Conservation (phyloP, 2,888 invertebrate species). For the Erebia ligea region DNA sequence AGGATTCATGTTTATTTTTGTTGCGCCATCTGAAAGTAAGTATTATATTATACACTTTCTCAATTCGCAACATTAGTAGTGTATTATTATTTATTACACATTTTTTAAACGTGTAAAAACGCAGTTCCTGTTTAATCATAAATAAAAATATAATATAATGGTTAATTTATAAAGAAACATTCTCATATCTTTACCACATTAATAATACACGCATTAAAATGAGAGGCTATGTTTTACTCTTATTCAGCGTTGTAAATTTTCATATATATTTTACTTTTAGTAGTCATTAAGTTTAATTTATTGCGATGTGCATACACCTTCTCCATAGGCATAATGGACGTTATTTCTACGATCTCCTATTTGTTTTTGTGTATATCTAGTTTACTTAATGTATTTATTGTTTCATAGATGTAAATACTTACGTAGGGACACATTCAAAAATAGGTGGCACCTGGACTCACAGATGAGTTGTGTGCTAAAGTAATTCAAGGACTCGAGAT, state of each 20-base stretch:
- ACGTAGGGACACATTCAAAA: too few relatives aligned
- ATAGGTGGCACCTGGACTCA: neutral
- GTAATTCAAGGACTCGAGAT: slow-evolving; percentile 13
- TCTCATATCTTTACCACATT: slow-evolving; percentile 22
- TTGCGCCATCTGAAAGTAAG: too few relatives aligned
- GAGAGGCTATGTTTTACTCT: slow-evolving; percentile 38
- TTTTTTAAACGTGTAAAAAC: too few relatives aligned
- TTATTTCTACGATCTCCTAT: slow-evolving; percentile 11
- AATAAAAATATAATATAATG: neutral
- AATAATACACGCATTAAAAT: slow-evolving; percentile 31
- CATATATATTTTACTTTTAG: slow-evolving; percentile 60
- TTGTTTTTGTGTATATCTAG: slow-evolving; percentile 8
- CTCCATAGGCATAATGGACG: slow-evolving; percentile 55
- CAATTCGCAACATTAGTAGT: too few relatives aligned
- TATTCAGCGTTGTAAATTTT: slow-evolving; percentile 52
- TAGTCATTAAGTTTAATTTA: slow-evolving; percentile 65
- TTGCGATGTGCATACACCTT: slow-evolving; percentile 48
- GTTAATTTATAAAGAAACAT: slow-evolving; percentile 8
- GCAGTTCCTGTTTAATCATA: neutral
- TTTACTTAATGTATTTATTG: slow-evolving; percentile 10
- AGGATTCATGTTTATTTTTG: too few relatives aligned
- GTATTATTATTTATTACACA: too few relatives aligned
- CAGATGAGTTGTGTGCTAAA: neutral
- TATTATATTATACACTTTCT: too few relatives aligned
- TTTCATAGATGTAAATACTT: neutral